These are phyloP conservation scores for Cordilura impudica DNA, from an alignment of 2,888 invertebrate species.

Conservation along the genomic window DNA sequence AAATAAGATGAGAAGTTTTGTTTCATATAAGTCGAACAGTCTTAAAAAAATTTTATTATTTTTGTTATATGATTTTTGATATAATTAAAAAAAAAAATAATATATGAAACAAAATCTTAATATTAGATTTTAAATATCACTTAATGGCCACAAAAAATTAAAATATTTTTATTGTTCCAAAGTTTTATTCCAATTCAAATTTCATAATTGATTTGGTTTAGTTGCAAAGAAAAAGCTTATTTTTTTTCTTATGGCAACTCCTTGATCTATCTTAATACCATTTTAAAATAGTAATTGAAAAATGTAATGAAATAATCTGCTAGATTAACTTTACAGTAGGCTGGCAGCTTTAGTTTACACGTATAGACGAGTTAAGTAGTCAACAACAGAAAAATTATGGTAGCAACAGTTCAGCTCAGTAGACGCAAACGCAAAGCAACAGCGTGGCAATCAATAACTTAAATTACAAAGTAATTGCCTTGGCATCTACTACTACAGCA, in stretches of 20 bases:
- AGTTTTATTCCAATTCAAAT: too few species aligned
- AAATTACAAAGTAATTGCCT: conserved; percentile 77
- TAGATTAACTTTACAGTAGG: conserved; percentile 54
- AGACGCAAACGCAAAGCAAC: conserved; percentile 64
- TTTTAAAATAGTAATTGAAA: conserved; percentile 49
- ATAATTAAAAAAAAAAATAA: too few species aligned
- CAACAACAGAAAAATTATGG: background rate
- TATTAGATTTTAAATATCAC: too few species aligned
- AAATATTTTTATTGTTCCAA: too few species aligned
- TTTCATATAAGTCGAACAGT: too few species aligned
- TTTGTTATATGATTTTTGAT: too few species aligned
- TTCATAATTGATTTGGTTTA: too few species aligned
- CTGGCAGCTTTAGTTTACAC: conserved; percentile 51
- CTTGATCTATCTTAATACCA: conserved; percentile 50
- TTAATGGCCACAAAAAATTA: too few species aligned
- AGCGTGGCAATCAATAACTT: conserved; percentile 76
- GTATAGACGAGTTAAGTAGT: background rate
- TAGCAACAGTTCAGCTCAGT: background rate
- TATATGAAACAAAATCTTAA: too few species aligned
- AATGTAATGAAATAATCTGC: conserved; percentile 60
- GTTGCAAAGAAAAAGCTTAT: too few species aligned
- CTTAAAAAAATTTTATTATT: too few species aligned
- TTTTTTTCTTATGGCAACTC: conserved; percentile 42
- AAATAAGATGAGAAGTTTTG: too few species aligned
- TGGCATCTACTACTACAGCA: conserved; percentile 71